Evolutionary conservation across 2,888 invertebrate species (phyloP).

Genomic region (Ophion obscuratus): DNA sequence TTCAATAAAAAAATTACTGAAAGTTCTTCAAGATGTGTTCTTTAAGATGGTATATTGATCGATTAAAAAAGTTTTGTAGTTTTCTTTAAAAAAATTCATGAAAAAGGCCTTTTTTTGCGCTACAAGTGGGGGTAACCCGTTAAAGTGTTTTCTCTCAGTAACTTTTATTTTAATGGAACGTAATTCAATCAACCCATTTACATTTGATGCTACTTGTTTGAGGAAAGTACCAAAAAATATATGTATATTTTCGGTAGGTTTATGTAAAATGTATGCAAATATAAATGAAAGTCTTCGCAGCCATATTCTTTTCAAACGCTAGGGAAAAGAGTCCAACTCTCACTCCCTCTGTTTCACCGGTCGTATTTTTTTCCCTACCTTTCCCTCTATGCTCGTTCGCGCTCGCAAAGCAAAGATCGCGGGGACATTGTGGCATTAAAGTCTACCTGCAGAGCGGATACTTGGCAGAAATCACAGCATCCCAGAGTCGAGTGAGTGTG

Average conservation of each 20-base stretch:
- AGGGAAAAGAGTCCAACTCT: constrained; percentile 22
- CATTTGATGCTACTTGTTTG: too few species aligned
- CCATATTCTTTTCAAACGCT: constrained; percentile 14
- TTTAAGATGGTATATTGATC: too few species aligned
- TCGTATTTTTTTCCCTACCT: constrained; percentile 47
- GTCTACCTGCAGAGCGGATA: constrained; percentile 39
- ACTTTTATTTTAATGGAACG: too few species aligned
- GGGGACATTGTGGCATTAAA: constrained; percentile 38
- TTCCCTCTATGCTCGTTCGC: constrained; percentile 41
- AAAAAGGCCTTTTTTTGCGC: too few species aligned
- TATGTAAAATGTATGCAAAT: neutral
- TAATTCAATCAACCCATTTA: too few species aligned
- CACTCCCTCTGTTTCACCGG: constrained; percentile 28
- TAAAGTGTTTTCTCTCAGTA: too few species aligned
- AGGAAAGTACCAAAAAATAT: too few species aligned
- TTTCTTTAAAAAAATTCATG: too few species aligned
- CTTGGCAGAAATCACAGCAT: constrained; percentile 49
- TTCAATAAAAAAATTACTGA: too few species aligned
- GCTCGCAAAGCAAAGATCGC: constrained; percentile 29
- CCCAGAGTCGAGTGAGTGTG: constrained; percentile 26
- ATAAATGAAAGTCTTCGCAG: neutral
- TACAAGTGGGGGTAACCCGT: too few species aligned
- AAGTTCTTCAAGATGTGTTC: too few species aligned
- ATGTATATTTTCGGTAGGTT: neutral
- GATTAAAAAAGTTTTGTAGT: too few species aligned